These are phyloP conservation scores for Deladenus siricidicola DNA, from an alignment of 2,888 invertebrate species.

Conservation along the genomic window DNA sequence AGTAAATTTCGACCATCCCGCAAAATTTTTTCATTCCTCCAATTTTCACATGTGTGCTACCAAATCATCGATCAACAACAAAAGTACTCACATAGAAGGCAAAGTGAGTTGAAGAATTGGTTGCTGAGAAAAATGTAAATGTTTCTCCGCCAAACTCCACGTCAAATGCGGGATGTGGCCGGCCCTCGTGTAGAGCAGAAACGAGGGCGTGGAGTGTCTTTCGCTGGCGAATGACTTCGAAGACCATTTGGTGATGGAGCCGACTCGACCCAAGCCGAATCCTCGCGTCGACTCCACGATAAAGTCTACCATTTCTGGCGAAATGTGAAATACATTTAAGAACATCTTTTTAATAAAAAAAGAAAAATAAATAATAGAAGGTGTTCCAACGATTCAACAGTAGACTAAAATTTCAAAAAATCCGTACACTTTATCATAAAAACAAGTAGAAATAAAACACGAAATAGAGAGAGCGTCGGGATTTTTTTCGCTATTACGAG, in stretches of 20 bases:
- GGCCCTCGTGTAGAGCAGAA: slow-evolving; percentile 38
- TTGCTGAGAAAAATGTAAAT: slow-evolving; percentile 31
- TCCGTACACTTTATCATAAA: too few relatives aligned
- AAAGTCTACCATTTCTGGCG: neutral
- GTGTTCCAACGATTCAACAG: too few relatives aligned
- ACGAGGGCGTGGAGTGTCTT: slow-evolving; percentile 4
- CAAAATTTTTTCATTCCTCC: neutral
- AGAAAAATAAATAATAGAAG: too few relatives aligned
- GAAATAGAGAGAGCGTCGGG: too few relatives aligned
- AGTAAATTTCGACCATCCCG: too few relatives aligned
- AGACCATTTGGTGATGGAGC: neutral
- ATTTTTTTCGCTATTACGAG: too few relatives aligned
- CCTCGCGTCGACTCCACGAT: neutral
- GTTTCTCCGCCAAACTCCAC: slow-evolving; percentile 37
- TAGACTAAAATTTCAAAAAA: too few relatives aligned
- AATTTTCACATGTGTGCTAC: neutral
- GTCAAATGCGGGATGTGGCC: slow-evolving; percentile 50
- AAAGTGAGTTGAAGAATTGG: slow-evolving; percentile 40
- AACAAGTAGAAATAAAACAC: too few relatives aligned
- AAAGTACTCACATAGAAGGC: slow-evolving; percentile 5
- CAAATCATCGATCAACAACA: slow-evolving; percentile 3
- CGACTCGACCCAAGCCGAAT: neutral
- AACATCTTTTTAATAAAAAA: too few relatives aligned
- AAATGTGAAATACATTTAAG: too few relatives aligned
- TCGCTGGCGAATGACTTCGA: neutral